Evolutionary conservation across 2,888 invertebrate species (phyloP), one percentile per base, ranked within the genome.

Genomic region (Beris morrisii): DNA sequence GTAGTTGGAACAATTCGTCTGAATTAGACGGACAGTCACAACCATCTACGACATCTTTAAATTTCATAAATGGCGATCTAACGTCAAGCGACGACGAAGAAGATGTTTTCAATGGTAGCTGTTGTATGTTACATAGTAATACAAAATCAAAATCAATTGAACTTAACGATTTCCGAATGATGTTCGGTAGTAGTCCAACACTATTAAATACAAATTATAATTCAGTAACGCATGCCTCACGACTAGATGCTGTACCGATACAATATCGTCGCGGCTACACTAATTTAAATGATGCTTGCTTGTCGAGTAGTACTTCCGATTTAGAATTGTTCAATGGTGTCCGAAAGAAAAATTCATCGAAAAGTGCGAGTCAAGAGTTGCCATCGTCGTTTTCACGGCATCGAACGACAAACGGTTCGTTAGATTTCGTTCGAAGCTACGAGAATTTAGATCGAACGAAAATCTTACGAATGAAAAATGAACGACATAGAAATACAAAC

Each of bases 141-240:
- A 58, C 69, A 22, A 71, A 71, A 66, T 69, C 70, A 48, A 69
- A 70, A 67, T 70, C 70, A 43, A 66, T 69, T 45, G 70, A 71
- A 65, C 55, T 70, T n/a, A 72, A 72, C 67, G 70, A 70, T 45
- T 70, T 70, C 68, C 70, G 71, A 32, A 69, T 70, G 69, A 70
- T 69, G 70, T 72, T 72, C 32, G 71, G 72, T 28, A 72, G 72
- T 57, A 71, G 71, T 67, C 72, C 72, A n/a, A 71, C 71, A 13
- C 63, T 72, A 31, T 56, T 71, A 30, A 70, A 69, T 58, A 69
- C 69, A 50, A 67, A 70, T 61, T 69, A 68, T 52, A 70, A 69
- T 67, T 67, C 70, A 15, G 65, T 70, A 28, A 57, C 70, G 31
- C 70, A 70, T 64, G 65, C 69, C 32, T 70, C 71, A 48, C 69